Evolutionary conservation across 2,113 vertebrate species (phyloP), one percentile per base, ranked within the genome.

Genomic region (Apteryx owenii): DNA sequence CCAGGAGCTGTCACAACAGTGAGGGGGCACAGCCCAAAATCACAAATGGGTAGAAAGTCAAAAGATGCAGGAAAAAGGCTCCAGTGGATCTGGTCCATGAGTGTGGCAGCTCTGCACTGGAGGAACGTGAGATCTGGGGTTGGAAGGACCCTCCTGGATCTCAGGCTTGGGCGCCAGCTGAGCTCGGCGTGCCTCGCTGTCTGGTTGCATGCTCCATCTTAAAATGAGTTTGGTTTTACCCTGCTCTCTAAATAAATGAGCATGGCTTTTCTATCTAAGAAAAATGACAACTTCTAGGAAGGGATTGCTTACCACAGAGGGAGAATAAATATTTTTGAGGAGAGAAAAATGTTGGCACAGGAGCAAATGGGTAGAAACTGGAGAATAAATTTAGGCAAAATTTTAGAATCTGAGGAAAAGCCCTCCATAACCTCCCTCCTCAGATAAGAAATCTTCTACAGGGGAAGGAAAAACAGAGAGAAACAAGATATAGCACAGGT

Each of bases 301-400:
- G 25, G 48, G 44, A 58, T 73, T 82, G 13, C 66, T 85, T 73
- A 50, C 33, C 12, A 8, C 3, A 7, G 29, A 8, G 23, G 64
- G 53, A 66, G 18, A 53, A 85, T 40, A 91, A 85, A 70, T 36
- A 38, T 0, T 12, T 64, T 60, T 85, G 68, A 50, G 77, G 79
- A 62, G 82, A 88, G 58, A 53, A 93, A 91, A 90, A 62, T 5
- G 31, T 40, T 81, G 93, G 33, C 85, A 73, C 9, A 40, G 79
- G 36, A 83, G 64, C 10, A 85, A 95, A 83, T 20, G 53, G 72
- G 19, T 46, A 60, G 71, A 81, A 83, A 86, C 21, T 8, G 38
- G 71, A 75, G 66, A 92, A 93, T 51, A 76, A 87, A 93, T 75
- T 4, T 13, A 69, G 38, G 82, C 9, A 87, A 85, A 81, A 85